Evolutionary conservation across 2,888 invertebrate species (phyloP), one percentile per base, ranked within the genome.

Genomic region (Epiblema foenella): DNA sequence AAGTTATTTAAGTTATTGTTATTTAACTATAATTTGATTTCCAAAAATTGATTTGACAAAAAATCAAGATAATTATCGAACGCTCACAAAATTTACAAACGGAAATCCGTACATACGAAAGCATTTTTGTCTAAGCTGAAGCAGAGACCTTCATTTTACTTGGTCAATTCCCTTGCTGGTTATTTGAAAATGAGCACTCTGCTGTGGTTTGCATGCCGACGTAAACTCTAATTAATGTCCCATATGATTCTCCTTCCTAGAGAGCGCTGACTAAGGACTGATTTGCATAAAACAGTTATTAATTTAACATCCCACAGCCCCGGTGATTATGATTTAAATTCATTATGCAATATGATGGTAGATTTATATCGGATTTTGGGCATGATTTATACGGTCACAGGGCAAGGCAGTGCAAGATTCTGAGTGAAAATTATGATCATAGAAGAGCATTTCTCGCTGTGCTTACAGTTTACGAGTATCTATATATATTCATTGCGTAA

Each of bases 201-300:
- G n/a, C n/a, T n/a, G n/a, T 54, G 54, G 7, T 54, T 52, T 39
- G 20, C 64, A 11, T n/a, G 18, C 18, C 33, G 33, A 15, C 54
- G 52, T 20, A 42, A 18, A 52, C 54, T 24, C 42, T 60, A 68
- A 68, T 68, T 54, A 68, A 68, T 18, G 24, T 39, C 68, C 54
- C 68, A 60, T 56, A 62, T 68, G 60, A 42, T 39, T 68, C 24
- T 17, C 60, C 42, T n/a, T 29, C 9, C 49, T 33, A 58, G 29
- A 24, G 24, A 46, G 15, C 65, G 59, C 59, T 46, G 52, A 46
- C 54, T 70, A 66, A 59, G 67, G 29, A 24, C 39, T 39, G 20
- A 71, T 71, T 71, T 71, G 66, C 71, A 71, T 71, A 71, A 67
- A 71, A 67, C 67, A 60, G 71, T 71, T 71, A 71, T 71, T 67